Evolutionary conservation across 2,888 invertebrate genomes (phyloP), one percentile per base, ranked within the genome.

Genomic region (Sepioteuthis lessoniana): DNA sequence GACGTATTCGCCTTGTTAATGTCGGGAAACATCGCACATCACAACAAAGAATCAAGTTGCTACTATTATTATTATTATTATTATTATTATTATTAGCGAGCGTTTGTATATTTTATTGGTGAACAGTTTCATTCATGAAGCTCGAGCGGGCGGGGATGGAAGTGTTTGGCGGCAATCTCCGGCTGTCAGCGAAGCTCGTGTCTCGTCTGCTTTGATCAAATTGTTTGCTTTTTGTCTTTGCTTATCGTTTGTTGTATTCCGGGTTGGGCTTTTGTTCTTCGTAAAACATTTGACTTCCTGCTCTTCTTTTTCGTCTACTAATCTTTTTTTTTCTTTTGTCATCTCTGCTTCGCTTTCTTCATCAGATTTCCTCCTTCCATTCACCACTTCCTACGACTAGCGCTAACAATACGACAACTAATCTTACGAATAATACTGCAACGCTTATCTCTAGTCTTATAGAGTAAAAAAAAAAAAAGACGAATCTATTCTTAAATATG

Each of bases 191-290:
- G 13, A 35, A n/a, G 76, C 76, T 76, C 76, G n/a, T 19, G 35
- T 76, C 76, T 76, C 76, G 76, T 76, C 76, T 76, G n/a, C 76
- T 76, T 76, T 76, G 76, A 76, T 76, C 76, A 76, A 16, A n/a
- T 76, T 19, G 16, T 76, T 76, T 35, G 10, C n/a, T 76, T 55
- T 35, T 76, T 76, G 76, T n/a, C n/a, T 76, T 76, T 76, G 19
- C n/a, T 35, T n/a, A n/a, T 10, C n/a, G 19, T 76, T 76, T 76
- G n/a, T 76, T 76, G 76, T 76, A 35, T 76, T 76, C 76, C 76
- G 76, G 35, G 76, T 76, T 76, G 76, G 76, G n/a, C 76, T n/a
- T 76, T 76, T 76, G 76, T 76, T 76, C 76, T n/a, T n/a, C 10
- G 76, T 35, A 76, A 76, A 76, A 19, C 76, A 76, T 76, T 76